These are phyloP conservation scores for Cnemophilus loriae DNA, from an alignment of 2,113 vertebrate genomes.

Conservation along the genomic window DNA sequence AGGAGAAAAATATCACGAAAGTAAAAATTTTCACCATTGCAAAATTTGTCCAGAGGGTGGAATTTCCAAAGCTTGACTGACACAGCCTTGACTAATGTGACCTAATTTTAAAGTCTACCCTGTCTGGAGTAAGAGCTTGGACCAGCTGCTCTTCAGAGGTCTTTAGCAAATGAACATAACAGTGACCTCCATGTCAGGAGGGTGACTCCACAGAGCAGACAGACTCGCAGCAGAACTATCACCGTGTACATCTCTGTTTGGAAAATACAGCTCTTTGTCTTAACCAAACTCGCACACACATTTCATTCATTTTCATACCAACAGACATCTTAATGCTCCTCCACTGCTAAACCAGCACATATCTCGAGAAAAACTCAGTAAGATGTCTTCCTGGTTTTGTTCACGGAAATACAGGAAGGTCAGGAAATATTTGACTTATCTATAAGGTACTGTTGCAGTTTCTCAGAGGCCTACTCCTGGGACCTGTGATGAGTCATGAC, in stretches of 20 bases:
- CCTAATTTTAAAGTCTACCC: not conserved
- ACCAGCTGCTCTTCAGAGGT: not conserved
- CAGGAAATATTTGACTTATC: not conserved
- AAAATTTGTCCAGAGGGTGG: not conserved
- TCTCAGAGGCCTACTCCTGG: not conserved
- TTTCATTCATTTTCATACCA: not conserved
- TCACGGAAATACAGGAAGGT: not conserved
- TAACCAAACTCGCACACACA: not conserved
- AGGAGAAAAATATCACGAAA: not conserved
- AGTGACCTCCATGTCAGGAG: not conserved
- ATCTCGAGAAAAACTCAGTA: not conserved
- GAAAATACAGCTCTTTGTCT: not conserved
- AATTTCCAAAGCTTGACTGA: not conserved
- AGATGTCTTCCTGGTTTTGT: not conserved
- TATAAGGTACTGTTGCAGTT: not conserved
- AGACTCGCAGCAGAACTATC: not conserved
- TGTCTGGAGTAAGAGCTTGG: not conserved
- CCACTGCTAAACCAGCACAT: not conserved
- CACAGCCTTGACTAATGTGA: not conserved
- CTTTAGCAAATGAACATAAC: not conserved
- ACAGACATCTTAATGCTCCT: not conserved
- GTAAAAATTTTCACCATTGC: not conserved
- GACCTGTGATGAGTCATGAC: not conserved
- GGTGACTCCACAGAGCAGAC: not conserved
- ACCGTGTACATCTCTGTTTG: accelerated